Percentiles rank a stretch among this genome's conserved stretches.
These are phyloP conservation scores for Theocolax elegans DNA, from an alignment of 1,140 invertebrate species.

Conservation along the genomic window DNA sequence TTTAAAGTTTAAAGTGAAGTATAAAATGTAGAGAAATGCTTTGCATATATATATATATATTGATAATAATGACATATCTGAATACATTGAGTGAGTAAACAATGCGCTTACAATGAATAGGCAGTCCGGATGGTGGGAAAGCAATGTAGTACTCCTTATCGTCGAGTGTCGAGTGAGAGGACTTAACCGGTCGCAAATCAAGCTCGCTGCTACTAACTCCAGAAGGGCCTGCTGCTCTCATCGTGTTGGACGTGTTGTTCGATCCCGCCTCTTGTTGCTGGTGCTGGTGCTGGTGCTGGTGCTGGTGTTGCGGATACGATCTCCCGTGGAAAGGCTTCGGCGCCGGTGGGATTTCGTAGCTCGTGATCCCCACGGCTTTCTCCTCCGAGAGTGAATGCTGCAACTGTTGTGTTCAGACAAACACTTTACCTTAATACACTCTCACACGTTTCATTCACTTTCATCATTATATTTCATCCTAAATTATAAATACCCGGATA, in stretches of 20 bases:
- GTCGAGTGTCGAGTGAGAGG: conserved; percentile 41
- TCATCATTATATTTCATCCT: too few species aligned
- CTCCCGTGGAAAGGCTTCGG: conserved; percentile 61
- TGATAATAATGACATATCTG: too few species aligned
- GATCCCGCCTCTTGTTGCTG: neutral
- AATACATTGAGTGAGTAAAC: too few species aligned
- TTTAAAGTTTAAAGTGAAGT: too few species aligned
- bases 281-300: neutral
- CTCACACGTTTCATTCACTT: too few species aligned
- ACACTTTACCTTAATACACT: too few species aligned
- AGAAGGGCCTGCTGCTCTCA: neutral
- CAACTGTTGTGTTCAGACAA: conserved; percentile 47
- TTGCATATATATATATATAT: too few species aligned
- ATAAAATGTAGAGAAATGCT: too few species aligned
- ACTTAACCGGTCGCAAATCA: conserved; percentile 48
- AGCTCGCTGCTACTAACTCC: conserved; percentile 51
- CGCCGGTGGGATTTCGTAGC: conserved; percentile 65
- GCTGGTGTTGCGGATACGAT: conserved; percentile 30
- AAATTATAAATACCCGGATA: too few species aligned
- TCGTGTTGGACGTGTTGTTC: conserved; percentile 36
- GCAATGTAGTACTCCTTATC: conserved; percentile 67
- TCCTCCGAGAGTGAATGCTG: conserved; percentile 55
- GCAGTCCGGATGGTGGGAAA: conserved; percentile 67
- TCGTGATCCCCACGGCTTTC: conserved; percentile 54
- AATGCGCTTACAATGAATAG: conserved; percentile 65